phyloP scores from a whole-genome alignment of 1,140 invertebrate genomes.

The Trichogramma pretiosum region DNA sequence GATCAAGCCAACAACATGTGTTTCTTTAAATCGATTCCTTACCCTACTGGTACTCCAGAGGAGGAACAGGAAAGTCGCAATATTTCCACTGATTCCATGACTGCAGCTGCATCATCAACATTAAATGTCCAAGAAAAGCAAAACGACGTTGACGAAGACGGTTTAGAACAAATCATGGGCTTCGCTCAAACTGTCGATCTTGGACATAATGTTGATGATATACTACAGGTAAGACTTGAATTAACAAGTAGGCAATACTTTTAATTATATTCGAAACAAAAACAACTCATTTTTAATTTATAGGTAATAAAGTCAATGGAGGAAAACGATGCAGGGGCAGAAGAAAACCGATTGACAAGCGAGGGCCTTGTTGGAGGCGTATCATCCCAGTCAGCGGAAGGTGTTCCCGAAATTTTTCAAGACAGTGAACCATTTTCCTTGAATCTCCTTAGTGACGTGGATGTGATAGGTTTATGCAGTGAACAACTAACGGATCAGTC shows the following conservation, averaged over 20 bases:
- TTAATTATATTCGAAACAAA: background rate
- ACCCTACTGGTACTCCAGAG: too few relatives aligned
- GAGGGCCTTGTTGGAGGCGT: constrained; percentile 11
- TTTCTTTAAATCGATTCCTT: constrained; percentile 40
- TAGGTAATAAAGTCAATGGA: constrained; percentile 55
- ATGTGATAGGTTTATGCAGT: constrained; percentile 51
- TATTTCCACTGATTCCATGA: too few relatives aligned
- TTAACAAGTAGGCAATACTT: background rate
- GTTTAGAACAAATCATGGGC: constrained; percentile 33
- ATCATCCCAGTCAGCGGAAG: constrained; percentile 30
- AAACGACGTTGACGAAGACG: constrained; percentile 16
- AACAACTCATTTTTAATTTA: background rate
- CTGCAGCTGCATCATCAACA: too few relatives aligned
- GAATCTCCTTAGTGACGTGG: constrained; percentile 52
- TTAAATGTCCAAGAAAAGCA: constrained; percentile 3
- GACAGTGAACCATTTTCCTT: constrained; percentile 44
- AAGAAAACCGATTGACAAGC: constrained; percentile 17
- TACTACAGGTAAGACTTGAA: constrained; percentile 53
- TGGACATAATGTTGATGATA: constrained; percentile 52
- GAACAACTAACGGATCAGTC: constrained; percentile 41
- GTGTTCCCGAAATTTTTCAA: constrained; percentile 51
- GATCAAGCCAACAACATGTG: constrained; percentile 60
- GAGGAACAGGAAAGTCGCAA: too few relatives aligned
- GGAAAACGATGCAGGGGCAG: constrained; percentile 44
- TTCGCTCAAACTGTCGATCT: constrained; percentile 39